A percentile compares a stretch with the other conserved stretches of the same genome.
These are phyloP conservation scores for Urechis unicinctus DNA, from an alignment of 2,888 invertebrate species.

Conservation along the genomic window DNA sequence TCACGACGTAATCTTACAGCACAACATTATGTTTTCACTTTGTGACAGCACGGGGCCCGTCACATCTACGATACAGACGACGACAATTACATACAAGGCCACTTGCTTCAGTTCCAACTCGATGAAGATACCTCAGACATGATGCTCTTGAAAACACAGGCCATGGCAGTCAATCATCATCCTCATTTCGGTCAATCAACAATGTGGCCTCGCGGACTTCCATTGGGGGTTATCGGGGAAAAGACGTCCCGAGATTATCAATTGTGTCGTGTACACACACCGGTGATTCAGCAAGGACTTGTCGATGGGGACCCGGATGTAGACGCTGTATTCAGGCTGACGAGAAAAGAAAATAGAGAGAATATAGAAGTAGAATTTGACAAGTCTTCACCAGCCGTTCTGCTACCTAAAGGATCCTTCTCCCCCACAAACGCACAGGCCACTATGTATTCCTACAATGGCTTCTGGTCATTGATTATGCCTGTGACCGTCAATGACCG, in stretches of 20 bases:
- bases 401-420: slow-evolving; percentile 26
- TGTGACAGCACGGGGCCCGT: slow-evolving; percentile 21
- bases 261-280: slow-evolving; percentile 12
- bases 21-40: slow-evolving; percentile 2
- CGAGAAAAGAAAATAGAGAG: slow-evolving; percentile 17
- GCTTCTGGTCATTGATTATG: slow-evolving; percentile 30
- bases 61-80: slow-evolving; percentile 25
- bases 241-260: slow-evolving; percentile 12
- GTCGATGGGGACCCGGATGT: slow-evolving; percentile 36
- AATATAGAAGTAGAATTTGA: slow-evolving; percentile 26
- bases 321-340: slow-evolving; percentile 32
- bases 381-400: slow-evolving; percentile 23
- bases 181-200: slow-evolving; percentile 32
- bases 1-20: background rate
- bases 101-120: slow-evolving; percentile 4
- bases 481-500: slow-evolving; percentile 26
- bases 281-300: slow-evolving; percentile 32
- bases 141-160: slow-evolving; percentile 12
- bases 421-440: slow-evolving; percentile 34
- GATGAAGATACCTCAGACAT: background rate
- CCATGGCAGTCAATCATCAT: slow-evolving; percentile 20
- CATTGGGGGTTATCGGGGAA: slow-evolving; percentile 27
- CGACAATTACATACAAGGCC: slow-evolving; percentile 15
- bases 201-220: slow-evolving; percentile 35
- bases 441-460: slow-evolving; percentile 27